Evolutionary conservation across 1,140 invertebrate species (phyloP), one percentile per base, ranked within the genome.

Genomic region (Amphibalanus amphitrite): DNA sequence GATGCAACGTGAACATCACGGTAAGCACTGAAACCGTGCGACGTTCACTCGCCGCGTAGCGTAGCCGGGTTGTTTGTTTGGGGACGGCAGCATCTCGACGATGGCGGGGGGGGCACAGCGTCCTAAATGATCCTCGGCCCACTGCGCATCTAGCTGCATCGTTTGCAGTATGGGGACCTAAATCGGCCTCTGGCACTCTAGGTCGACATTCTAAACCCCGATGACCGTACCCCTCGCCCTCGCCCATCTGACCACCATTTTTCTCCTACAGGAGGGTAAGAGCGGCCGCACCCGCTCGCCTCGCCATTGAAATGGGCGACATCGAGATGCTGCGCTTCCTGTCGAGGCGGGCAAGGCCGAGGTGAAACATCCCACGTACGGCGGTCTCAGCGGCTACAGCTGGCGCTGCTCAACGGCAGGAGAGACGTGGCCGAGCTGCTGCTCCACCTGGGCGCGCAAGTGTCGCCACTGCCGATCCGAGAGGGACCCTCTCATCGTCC

Each of bases 251-350:
- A 73, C 28, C 68, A 69, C 76, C 72, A 28, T 75, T 75, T 75
- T 70, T 73, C 72, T 74, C 74, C n/a, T 80, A 26, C 75, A 85
- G 80, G 91, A 93, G 77, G 88, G 87, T 0, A 86, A 89, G 76
- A 83, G 84, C 73, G 92, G 93, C 0, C 86, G 86, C 74, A 93
- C 47, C 85, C 90, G 0, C 83, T 95, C 29, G 91, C 79, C 86
- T 90, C 74, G 90, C 91, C n/a, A 86, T 91, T 29, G 86, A 89
- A 76, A 81, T 81, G 40, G 81, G 85, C 29, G 87, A 91, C 76
- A 79, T 85, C 30, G 80, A 82, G 23, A 79, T 90, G 67, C 80
- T 87, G 28, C 80, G 83, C 70, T 88, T 86, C 77, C 80, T 92
- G 77, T 90, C 6, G 72, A 76, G 29, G 75, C 74, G n/a, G 89